Evolutionary conservation across 1,140 invertebrate genomes (phyloP).

Genomic region (Carcinoscorpius rotundicauda): DNA sequence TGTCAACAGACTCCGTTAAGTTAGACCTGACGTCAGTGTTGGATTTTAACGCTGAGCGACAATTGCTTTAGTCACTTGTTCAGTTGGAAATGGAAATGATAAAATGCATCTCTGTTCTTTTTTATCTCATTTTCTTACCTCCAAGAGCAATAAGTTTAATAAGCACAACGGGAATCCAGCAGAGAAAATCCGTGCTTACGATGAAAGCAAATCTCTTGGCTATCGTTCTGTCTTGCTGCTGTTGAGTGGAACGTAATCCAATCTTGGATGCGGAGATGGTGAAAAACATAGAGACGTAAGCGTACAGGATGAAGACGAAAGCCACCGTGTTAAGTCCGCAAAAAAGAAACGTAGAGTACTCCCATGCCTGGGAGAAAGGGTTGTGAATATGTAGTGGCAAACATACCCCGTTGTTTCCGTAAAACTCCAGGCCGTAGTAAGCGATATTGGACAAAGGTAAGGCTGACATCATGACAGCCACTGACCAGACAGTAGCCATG

Average conservation of each 20-base stretch:
- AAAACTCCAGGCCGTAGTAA: slow-evolving; percentile 26
- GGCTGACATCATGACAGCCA: slow-evolving; percentile 39
- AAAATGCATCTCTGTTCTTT: no score
- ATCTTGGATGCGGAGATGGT: slow-evolving; percentile 49
- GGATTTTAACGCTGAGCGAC: no score
- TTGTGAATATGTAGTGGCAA: slow-evolving; percentile 44
- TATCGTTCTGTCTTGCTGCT: slow-evolving; percentile 49
- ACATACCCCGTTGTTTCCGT: slow-evolving; percentile 46
- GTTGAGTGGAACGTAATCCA: slow-evolving; percentile 43
- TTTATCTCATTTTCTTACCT: slow-evolving; percentile 22
- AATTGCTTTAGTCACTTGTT: no score
- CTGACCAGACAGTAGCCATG: slow-evolving; percentile 48
- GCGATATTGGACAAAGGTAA: slow-evolving; percentile 12
- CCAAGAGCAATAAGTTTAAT: slow-evolving; percentile 51
- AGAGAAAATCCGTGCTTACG: slow-evolving; percentile 55
- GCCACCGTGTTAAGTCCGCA: slow-evolving; percentile 42
- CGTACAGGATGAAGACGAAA: slow-evolving; percentile 40
- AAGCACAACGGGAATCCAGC: slow-evolving; percentile 58
- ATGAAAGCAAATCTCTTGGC: slow-evolving; percentile 60
- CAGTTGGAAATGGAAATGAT: no score
- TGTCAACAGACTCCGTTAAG: no score
- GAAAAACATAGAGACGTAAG: slow-evolving; percentile 40
- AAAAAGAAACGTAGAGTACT: slow-evolving; percentile 46
- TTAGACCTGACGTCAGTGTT: no score
- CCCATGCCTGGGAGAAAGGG: slow-evolving; percentile 43